phyloP scores from a whole-genome alignment of 1,140 invertebrate genomes.

The Augochlora pura region DNA sequence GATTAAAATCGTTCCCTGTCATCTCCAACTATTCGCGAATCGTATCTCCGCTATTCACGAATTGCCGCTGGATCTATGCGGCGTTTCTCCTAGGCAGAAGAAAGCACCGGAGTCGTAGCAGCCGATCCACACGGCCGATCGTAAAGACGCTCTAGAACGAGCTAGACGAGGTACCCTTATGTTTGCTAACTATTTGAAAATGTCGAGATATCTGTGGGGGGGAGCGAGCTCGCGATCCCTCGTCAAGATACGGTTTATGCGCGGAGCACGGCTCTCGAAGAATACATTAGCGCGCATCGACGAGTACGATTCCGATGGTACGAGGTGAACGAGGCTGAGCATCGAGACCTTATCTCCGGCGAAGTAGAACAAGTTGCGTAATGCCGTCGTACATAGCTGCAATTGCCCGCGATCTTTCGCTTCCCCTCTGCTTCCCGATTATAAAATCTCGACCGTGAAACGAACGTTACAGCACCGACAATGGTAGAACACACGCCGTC shows the following conservation, averaged over 20 bases:
- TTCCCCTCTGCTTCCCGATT: not conserved
- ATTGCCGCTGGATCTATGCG: not conserved
- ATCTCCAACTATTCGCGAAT: not conserved
- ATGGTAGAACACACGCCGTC: not conserved
- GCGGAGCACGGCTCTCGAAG: constrained; percentile 22
- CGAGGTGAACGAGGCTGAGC: not conserved
- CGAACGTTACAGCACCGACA: not conserved
- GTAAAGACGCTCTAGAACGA: constrained; percentile 11
- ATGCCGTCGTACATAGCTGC: not conserved
- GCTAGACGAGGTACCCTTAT: not conserved
- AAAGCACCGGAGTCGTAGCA: not conserved
- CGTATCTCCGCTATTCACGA: not conserved
- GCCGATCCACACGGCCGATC: constrained; percentile 2
- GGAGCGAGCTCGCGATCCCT: not conserved
- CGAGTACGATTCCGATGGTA: constrained; percentile 26
- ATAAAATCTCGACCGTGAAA: not conserved
- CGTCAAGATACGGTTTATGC: constrained; percentile 5
- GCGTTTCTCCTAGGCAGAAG: too few species aligned
- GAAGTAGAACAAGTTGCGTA: constrained; percentile 19
- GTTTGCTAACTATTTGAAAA: constrained; percentile 32
- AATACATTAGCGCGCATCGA: constrained; percentile 33
- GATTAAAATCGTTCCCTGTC: not conserved
- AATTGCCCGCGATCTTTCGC: not conserved
- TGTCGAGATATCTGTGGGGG: constrained; percentile 27
- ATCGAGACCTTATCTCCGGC: constrained; percentile 20